These are phyloP conservation scores for Calypte anna DNA, from an alignment of 2,113 vertebrate genomes.

Conservation along the genomic window DNA sequence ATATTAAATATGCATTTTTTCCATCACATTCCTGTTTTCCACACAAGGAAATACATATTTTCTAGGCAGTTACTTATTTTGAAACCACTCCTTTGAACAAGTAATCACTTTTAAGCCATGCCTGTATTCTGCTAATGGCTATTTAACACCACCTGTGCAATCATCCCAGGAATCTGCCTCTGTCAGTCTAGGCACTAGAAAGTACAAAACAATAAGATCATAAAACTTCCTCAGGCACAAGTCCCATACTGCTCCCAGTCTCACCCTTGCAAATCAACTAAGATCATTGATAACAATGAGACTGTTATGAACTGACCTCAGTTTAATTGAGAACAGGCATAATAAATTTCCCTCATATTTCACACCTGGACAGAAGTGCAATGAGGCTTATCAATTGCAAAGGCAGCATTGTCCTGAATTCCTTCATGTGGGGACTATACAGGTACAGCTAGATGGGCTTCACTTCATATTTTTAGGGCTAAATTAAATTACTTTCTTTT, in stretches of 20 bases:
- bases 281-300: not conserved
- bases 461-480: not conserved
- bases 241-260: not conserved
- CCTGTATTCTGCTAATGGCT: slow-evolving; percentile 28
- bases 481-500: not conserved
- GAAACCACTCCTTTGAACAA: slow-evolving; percentile 45
- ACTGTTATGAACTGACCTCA: not conserved
- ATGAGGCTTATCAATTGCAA: not conserved
- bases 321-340: not conserved
- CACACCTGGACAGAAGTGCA: not conserved
- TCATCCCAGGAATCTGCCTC: slow-evolving; percentile 69
- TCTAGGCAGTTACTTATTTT: slow-evolving; percentile 44
- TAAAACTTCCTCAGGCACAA: not conserved
- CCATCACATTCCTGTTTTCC: not conserved
- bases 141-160: slow-evolving; percentile 33
- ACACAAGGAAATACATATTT: not conserved
- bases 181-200: slow-evolving; percentile 54
- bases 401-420: not conserved
- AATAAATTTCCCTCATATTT: not conserved
- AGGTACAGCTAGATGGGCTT: not conserved
- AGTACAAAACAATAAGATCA: not conserved
- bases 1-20: not conserved
- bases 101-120: slow-evolving; percentile 18
- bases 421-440: not conserved
- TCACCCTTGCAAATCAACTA: not conserved